These are phyloP conservation scores for Pyrgus malvae DNA, from an alignment of 2,888 invertebrate genomes.

Conservation along the genomic window DNA sequence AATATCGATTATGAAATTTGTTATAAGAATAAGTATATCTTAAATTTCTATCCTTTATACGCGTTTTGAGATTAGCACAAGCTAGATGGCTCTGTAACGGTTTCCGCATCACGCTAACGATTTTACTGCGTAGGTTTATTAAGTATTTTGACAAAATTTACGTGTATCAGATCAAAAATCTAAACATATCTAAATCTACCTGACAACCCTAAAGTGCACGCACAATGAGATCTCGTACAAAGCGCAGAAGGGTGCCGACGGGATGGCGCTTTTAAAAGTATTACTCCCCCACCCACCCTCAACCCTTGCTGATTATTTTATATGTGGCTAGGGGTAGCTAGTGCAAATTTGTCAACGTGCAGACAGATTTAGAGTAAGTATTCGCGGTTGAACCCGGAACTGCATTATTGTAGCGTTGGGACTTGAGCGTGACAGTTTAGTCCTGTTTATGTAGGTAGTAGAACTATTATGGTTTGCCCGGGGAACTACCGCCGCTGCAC, in stretches of 20 bases:
- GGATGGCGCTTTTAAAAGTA: conserved; percentile 75
- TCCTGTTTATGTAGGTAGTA: neutral
- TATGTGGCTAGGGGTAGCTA: conserved; percentile 31
- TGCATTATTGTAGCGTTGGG: neutral
- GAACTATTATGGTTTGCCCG: too few relatives aligned
- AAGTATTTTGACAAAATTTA: too few relatives aligned
- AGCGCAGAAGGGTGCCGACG: conserved; percentile 58
- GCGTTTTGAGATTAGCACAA: too few relatives aligned
- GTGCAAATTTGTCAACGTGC: conserved; percentile 26
- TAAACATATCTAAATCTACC: neutral
- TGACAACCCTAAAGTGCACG: conserved; percentile 39
- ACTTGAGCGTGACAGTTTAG: too few relatives aligned
- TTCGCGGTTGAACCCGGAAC: conserved; percentile 23
- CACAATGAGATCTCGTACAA: conserved; percentile 64
- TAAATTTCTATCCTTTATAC: too few relatives aligned
- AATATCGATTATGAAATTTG: too few relatives aligned
- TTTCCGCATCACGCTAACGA: too few relatives aligned
- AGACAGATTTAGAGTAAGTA: conserved; percentile 30
- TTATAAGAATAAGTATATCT: too few relatives aligned
- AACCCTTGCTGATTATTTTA: conserved; percentile 43
- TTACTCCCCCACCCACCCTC: conserved; percentile 58
- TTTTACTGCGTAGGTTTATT: too few relatives aligned
- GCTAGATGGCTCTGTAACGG: too few relatives aligned
- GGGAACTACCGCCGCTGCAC: too few relatives aligned
- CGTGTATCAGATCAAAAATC: neutral